These are phyloP conservation scores for Tanypteryx hageni DNA, from an alignment of 2,888 invertebrate genomes.

Conservation along the genomic window DNA sequence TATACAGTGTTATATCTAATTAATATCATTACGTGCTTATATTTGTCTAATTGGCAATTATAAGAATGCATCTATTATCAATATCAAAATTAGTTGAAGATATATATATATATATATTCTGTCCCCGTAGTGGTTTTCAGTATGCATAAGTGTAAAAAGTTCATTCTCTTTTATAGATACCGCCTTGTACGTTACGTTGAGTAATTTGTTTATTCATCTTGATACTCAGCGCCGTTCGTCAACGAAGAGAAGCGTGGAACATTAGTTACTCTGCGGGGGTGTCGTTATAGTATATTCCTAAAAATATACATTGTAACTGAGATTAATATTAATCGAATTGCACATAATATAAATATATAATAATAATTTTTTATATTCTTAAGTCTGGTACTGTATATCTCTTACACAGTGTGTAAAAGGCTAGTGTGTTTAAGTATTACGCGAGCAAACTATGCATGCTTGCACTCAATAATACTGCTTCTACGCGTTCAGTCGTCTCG, in stretches of 20 bases:
- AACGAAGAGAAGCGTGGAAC: constrained; percentile 60
- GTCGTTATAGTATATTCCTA: constrained; percentile 41
- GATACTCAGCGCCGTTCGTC: constrained; percentile 54
- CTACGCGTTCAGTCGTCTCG: constrained; percentile 13
- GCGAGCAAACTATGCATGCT: constrained; percentile 51
- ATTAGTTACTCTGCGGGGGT: constrained; percentile 51
- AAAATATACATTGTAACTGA: not conserved
- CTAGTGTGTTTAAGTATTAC: constrained; percentile 20
- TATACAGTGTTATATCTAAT: too few species aligned
- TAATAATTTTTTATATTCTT: not conserved
- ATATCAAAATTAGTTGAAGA: too few species aligned
- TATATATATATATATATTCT: too few species aligned
- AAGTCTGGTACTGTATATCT: constrained; percentile 45
- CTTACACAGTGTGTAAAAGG: constrained; percentile 34
- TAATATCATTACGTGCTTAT: too few species aligned
- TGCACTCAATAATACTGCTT: constrained; percentile 51
- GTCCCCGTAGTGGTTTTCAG: too few species aligned
- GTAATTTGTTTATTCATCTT: constrained; percentile 63
- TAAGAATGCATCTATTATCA: too few species aligned
- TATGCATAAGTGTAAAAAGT: not conserved
- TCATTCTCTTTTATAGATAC: constrained; percentile 15
- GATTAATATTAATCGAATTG: not conserved
- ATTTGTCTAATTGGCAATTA: too few species aligned
- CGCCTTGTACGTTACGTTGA: constrained; percentile 12
- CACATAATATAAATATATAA: constrained; percentile 25